Base-by-base conservation (phyloP, 2,888 invertebrate species). In the Bombylius major region DNA sequence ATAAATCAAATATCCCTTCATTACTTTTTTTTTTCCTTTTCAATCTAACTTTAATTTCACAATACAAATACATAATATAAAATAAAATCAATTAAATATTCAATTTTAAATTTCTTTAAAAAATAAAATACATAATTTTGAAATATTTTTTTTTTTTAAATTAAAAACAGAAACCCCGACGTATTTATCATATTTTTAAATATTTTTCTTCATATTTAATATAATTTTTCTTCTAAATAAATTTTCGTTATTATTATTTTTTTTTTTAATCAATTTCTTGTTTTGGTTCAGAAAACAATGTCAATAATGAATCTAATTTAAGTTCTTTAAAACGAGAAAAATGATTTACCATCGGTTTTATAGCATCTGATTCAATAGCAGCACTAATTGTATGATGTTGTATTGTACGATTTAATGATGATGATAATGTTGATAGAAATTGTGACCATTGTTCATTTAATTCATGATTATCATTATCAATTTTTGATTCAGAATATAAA, bases 311-410 rank as follows among this genome's bases (percentile, higher is more conserved):
- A 62, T 73, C 71, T 53, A 72, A 62, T 60, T 73, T 70, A 51
- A 75, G 64, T 62, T 73, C 70, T 59, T 68, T 66, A 59, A 75
- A 73, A 57, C 74, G 69, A 47, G 70, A 69, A 62, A 75, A 70
- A 60, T 73, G 73, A 64, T 69, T 65, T 65, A 71, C 68, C 64
- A 73, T 63, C 34, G 72, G 71, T 59, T 73, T 69, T 59, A 73
- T 70, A 34, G 72, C 69, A 63, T 73, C 69, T 5, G 72, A 69
- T 61, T 73, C 74, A 54, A 73, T 71, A 55, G 70, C 71, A 44
- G 72, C 74, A 57, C 69, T 70, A 56, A 74, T 69, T 54, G 71
- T 70, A 60, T 73, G 73, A 62, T 68, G 68, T 62, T 73, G 73
- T 53, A 70, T 69, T 52, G 70, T 70, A 58, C 68, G 66, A 64